Percentiles rank a stretch among this genome's conserved stretches.
These are phyloP conservation scores for Lordiphosa clarofinis DNA, from an alignment of 1,140 invertebrate species.

Conservation along the genomic window DNA sequence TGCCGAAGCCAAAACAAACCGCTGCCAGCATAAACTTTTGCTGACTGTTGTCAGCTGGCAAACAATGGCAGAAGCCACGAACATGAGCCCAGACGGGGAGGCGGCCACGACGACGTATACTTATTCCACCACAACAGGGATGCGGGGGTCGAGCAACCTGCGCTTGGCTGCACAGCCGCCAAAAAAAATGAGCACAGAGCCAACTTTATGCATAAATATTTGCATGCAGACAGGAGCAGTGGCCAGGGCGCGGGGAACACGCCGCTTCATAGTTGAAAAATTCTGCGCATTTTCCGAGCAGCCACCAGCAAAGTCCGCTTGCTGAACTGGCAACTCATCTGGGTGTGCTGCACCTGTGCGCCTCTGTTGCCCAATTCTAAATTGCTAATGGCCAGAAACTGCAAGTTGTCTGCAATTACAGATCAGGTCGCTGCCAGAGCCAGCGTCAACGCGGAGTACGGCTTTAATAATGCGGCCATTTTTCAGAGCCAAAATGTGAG, in stretches of 20 bases:
- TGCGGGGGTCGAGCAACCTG: conserved; percentile 8
- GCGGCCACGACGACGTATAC: conserved; percentile 26
- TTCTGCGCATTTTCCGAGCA: conserved; percentile 45
- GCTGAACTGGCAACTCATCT: conserved; percentile 14
- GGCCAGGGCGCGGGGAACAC: conserved; percentile 11
- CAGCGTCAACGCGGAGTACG: background rate
- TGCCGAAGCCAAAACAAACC: conserved; percentile 38
- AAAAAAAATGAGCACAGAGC: conserved; percentile 69
- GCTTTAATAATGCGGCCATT: conserved; percentile 65
- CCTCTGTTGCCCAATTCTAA: conserved; percentile 39
- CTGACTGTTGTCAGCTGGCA: conserved; percentile 75
- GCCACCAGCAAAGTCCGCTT: conserved; percentile 26
- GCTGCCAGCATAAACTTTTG: conserved; percentile 69
- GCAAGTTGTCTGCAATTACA: conserved; percentile 21
- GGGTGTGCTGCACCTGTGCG: conserved; percentile 29
- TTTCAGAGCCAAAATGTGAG: conserved; percentile 42
- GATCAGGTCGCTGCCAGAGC: conserved; percentile 7
- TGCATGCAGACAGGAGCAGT: conserved; percentile 55
- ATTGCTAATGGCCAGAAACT: conserved; percentile 56
- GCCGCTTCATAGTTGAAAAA: conserved; percentile 37
- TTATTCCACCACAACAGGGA: conserved; percentile 23
- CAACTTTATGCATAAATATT: conserved; percentile 78
- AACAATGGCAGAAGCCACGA: conserved; percentile 74
- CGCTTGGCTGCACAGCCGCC: conserved; percentile 37
- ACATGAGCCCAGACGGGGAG: conserved; percentile 60